A percentile compares a stretch with the other conserved stretches of the same genome.
Conservation (phyloP, 2,888 invertebrate genomes). For the Arctia plantaginis region DNA sequence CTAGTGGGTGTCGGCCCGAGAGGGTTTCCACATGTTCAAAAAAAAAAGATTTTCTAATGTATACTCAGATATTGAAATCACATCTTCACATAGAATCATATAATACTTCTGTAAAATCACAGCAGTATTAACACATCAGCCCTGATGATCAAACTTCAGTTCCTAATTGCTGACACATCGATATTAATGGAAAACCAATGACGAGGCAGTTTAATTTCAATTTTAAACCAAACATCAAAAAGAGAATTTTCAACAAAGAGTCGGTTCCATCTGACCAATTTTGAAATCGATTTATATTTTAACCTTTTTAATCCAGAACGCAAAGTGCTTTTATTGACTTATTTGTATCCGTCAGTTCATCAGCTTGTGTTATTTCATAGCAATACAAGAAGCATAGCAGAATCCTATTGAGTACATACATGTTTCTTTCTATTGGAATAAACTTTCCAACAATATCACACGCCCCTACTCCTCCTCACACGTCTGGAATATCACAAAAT, state of each 20-base stretch:
- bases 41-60: background rate
- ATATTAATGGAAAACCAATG: constrained; percentile 2
- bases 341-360: background rate
- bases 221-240: constrained; percentile 8
- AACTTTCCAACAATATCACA: background rate
- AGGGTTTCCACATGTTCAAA: background rate
- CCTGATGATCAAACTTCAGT: background rate
- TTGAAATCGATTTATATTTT: background rate
- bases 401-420: too few species aligned
- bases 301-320: background rate
- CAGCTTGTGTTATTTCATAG: background rate
- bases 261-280: background rate
- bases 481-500: background rate
- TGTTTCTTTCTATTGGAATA: background rate
- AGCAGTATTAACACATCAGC: background rate
- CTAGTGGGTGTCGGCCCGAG: too few species aligned
- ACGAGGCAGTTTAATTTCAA: constrained; percentile 5
- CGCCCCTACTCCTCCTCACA: background rate
- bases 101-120: background rate
- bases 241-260: constrained; percentile 8
- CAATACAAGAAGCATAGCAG: too few species aligned
- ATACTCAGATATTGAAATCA: background rate
- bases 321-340: background rate
- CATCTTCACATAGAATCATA: background rate
- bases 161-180: constrained; percentile 7